Evolutionary conservation across 2,113 vertebrate species (phyloP), one percentile per base, ranked within the genome.

Genomic region (Paedocypris sp.): DNA sequence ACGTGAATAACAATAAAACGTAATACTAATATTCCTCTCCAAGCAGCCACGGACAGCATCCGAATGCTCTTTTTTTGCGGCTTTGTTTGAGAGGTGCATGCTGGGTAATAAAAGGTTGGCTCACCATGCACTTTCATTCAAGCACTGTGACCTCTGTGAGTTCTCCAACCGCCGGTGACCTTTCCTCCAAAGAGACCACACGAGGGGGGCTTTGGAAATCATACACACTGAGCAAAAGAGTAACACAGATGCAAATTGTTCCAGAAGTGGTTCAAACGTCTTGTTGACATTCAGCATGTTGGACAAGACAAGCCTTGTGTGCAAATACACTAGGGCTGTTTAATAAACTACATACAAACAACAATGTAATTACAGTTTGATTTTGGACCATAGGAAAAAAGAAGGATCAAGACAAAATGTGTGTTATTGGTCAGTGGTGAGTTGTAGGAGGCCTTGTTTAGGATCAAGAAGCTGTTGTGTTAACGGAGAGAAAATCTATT

Each of bases 351-450:
- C 43, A 54, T 54, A 42, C 47, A 71, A 60, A 68, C 68, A 68
- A 68, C 65, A 68, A 60, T 68, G 67, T 63, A 61, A 70, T 68
- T 65, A 69, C 73, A 70, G 68, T 60, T 60, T 29, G 20, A 23
- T 41, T 53, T 26, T 46, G 47, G 59, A 46, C 25, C 61, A 63
- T 12, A 38, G 41, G n/a, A n/a, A n/a, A n/a, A 19, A 49, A 20
- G 59, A 39, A 33, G 3, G 28, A 7, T 36, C 45, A 23, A 61
- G 29, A 62, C 63, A 62, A 63, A 41, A 33, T 19, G 16, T 19
- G 50, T 63, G 62, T 63, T 60, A 59, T 45, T 46, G 59, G 59
- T 28, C 13, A n/a, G n/a, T n/a, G n/a, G n/a, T n/a, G n/a, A n/a
- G n/a, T n/a, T 63, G 70, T 67, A 49, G 67, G 73, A 62, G 63